Percentiles rank a stretch among this genome's conserved stretches.
These are phyloP conservation scores for Enteromius thamalakanensis DNA, from an alignment of 2,797 vertebrate species.

Conservation along the genomic window DNA sequence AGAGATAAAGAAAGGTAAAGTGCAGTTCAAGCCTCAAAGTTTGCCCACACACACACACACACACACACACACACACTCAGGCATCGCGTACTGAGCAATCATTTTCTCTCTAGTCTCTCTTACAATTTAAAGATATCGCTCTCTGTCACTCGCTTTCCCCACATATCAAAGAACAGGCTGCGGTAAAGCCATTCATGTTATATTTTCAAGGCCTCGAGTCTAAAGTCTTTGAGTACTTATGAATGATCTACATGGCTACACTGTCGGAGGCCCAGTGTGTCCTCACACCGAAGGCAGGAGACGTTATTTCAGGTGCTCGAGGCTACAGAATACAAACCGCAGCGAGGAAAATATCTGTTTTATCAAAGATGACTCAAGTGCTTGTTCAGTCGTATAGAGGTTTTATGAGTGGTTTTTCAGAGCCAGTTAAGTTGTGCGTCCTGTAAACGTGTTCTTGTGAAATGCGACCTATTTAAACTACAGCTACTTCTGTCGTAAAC, in stretches of 20 bases:
- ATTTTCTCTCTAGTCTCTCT: background rate
- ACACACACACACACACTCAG: background rate
- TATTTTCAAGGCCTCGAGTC: slow-evolving; percentile 26
- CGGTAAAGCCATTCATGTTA: slow-evolving; percentile 2
- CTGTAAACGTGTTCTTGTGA: background rate
- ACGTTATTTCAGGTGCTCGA: slow-evolving; percentile 41
- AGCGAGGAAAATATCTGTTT: background rate
- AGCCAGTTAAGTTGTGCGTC: background rate
- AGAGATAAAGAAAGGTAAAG: slow-evolving; percentile 20
- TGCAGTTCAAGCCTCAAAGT: slow-evolving; percentile 27
- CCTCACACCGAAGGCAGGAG: slow-evolving; percentile 21
- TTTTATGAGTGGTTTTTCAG: slow-evolving; percentile 26
- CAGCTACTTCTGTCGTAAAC: background rate
- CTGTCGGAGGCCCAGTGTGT: slow-evolving; percentile 33
- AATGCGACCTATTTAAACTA: background rate
- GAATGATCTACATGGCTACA: slow-evolving; percentile 44
- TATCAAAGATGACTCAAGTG: slow-evolving; percentile 31
- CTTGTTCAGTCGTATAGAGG: slow-evolving; percentile 16
- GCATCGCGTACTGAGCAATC: slow-evolving; percentile 20
- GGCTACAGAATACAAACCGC: background rate
- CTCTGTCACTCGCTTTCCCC: background rate
- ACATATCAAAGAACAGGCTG: slow-evolving; percentile 5
- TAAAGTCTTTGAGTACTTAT: slow-evolving; percentile 34
- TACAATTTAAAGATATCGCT: slow-evolving; percentile 1
- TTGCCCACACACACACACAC: slow-evolving; percentile 34